Conservation (phyloP, 2,888 invertebrate genomes). For the Netelia melanura region DNA sequence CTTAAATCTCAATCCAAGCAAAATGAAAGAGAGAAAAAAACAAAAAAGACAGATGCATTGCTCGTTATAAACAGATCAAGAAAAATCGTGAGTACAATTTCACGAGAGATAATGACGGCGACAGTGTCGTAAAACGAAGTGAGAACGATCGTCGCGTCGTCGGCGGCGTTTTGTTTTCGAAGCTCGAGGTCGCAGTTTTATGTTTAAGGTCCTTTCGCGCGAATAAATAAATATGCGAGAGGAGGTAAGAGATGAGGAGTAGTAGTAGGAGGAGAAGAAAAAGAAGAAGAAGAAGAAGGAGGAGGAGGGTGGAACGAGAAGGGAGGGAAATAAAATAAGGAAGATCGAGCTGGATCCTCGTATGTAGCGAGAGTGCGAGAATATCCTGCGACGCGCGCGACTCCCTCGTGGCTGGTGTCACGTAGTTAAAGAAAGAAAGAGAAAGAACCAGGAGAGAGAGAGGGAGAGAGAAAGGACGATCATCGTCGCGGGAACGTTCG, state of each 20-base stretch:
- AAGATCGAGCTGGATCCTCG: slow-evolving; percentile 38
- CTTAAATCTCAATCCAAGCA: slow-evolving; percentile 8
- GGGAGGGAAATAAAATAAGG: slow-evolving; percentile 1
- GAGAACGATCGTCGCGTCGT: slow-evolving; percentile 43
- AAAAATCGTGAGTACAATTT: slow-evolving; percentile 29
- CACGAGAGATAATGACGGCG: slow-evolving; percentile 8
- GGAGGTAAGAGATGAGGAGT: slow-evolving; percentile 19
- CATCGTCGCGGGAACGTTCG: slow-evolving; percentile 42
- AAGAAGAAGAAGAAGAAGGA: too few relatives aligned
- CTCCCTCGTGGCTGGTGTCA: slow-evolving; percentile 25
- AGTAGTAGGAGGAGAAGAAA: background rate
- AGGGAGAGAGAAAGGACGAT: slow-evolving; percentile 54
- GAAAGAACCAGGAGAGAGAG: slow-evolving; percentile 12
- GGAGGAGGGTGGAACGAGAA: background rate
- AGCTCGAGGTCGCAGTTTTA: slow-evolving; percentile 19
- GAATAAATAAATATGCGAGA: slow-evolving; percentile 60
- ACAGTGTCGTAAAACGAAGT: slow-evolving; percentile 41
- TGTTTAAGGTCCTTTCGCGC: slow-evolving; percentile 19
- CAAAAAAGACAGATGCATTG: background rate
- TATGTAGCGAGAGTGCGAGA: slow-evolving; percentile 44
- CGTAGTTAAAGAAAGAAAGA: slow-evolving; percentile 37
- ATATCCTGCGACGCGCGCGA: slow-evolving; percentile 29
- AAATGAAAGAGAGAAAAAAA: background rate
- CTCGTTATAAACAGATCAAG: slow-evolving; percentile 25
- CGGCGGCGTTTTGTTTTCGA: slow-evolving; percentile 22